Evolutionary conservation across 92 coral and sea anemone species (phyloP), one percentile per base, ranked within the genome.

Genomic region (Heliopora coerulea): DNA sequence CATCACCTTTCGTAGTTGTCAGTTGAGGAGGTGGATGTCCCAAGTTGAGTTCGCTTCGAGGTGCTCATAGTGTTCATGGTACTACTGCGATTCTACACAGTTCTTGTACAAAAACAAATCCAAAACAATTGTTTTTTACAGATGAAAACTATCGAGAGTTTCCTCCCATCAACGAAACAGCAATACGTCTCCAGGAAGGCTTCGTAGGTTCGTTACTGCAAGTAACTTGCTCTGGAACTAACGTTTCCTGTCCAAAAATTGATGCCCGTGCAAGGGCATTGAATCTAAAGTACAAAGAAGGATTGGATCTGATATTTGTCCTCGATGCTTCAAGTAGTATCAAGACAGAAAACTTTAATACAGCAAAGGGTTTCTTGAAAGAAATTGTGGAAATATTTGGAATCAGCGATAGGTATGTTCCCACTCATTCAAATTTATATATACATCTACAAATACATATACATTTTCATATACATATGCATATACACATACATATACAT

Each of bases 141-240:
- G 42, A 37, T 37, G 12, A 4, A 37, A 37, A 37, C 12, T 37
- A 37, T 12, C 5, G 42, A 12, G 42, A 4, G 4, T 37, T 37
- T 37, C 42, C 42, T 37, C 42, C 42, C 59, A 78, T 78, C 24
- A 82, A 85, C 80, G 54, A 41, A 39, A 83, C 85, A 8, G 91
- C 91, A 10, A 59, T 8, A 33, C 63, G 48, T 49, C 72, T 89
- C 6, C 82, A 80, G 3, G 75, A 86, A 44, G 82, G 79, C 60
- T 50, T 84, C 56, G 73, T 89, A 20, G 96, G 86, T 76, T 79
- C 63, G 41, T 79, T 76, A 73, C 21, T 87, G 26, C 88, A 80
- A 30, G 83, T 79, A 61, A 81, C 96, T 3, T 86, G 96, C 59
- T 83, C 86, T 27, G 80, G 82, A 11, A 68, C 83, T 8, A 86